These are phyloP conservation scores for Sciurus carolinensis DNA, from an alignment of 2,797 vertebrate species.

Conservation along the genomic window DNA sequence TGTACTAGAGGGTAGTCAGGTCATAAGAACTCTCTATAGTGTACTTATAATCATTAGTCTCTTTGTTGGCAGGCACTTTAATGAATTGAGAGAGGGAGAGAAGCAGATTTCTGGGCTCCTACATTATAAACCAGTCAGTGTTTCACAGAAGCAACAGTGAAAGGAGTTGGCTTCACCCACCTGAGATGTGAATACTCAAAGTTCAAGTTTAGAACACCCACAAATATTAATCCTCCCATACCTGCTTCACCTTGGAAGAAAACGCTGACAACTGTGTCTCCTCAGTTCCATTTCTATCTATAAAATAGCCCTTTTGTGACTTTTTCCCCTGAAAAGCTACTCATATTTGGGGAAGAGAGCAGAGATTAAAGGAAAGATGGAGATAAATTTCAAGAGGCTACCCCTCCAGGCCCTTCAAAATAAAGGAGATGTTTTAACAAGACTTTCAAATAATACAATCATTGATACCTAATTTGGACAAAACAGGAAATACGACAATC, in stretches of 20 bases:
- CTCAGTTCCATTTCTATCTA: neutral
- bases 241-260: slow-evolving; percentile 25
- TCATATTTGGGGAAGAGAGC: slow-evolving; percentile 18
- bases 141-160: neutral
- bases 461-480: slow-evolving; percentile 52
- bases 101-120: neutral
- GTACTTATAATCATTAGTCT: neutral
- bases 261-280: neutral
- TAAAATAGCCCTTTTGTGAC: slow-evolving; percentile 38
- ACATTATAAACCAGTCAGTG: neutral
- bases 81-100: neutral
- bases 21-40: neutral
- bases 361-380: slow-evolving; percentile 53
- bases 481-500: slow-evolving; percentile 33
- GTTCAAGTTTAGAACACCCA: slow-evolving; percentile 35
- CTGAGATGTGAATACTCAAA: neutral
- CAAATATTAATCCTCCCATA: neutral
- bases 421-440: slow-evolving; percentile 42
- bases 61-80: neutral
- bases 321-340: neutral
- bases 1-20: neutral
- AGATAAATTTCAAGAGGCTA: slow-evolving; percentile 26
- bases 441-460: slow-evolving; percentile 44
- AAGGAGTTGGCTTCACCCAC: neutral
- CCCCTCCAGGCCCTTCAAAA: neutral